Conservation (phyloP, 2,888 invertebrate species). For the Eustalomyia histrio region DNA sequence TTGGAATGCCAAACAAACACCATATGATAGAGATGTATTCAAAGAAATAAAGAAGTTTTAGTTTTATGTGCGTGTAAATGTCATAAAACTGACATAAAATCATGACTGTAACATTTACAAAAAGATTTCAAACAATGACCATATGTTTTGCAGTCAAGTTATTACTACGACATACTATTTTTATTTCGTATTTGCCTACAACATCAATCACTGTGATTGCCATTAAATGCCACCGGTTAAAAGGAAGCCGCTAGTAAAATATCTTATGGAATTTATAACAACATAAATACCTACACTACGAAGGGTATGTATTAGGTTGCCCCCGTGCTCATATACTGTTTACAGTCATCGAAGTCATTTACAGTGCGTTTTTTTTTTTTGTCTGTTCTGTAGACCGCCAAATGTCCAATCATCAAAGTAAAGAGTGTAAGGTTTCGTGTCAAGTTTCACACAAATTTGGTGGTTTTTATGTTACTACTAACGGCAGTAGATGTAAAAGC, state of each 20-base stretch:
- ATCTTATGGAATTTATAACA: slow-evolving; percentile 43
- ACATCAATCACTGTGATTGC: slow-evolving; percentile 64
- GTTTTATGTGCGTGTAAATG: slow-evolving; percentile 65
- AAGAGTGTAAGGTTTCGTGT: slow-evolving; percentile 29
- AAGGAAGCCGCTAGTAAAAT: slow-evolving; percentile 48
- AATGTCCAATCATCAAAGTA: slow-evolving; percentile 42
- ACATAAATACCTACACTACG: background rate
- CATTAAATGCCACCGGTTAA: slow-evolving; percentile 60
- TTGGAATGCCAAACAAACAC: background rate
- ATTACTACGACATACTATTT: slow-evolving; percentile 16
- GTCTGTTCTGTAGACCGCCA: slow-evolving; percentile 30
- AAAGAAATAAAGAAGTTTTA: slow-evolving; percentile 52
- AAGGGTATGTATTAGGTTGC: slow-evolving; percentile 9
- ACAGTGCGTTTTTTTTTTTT: slow-evolving; percentile 2
- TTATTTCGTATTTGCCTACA: slow-evolving; percentile 40
- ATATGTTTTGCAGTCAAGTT: background rate
- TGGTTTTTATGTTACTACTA: slow-evolving; percentile 35
- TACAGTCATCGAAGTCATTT: slow-evolving; percentile 39
- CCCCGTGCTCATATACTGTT: background rate
- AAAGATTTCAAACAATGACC: background rate
- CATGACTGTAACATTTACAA: slow-evolving; percentile 52
- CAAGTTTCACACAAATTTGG: slow-evolving; percentile 52
- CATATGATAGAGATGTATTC: slow-evolving; percentile 10
- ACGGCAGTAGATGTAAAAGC: slow-evolving; percentile 16
- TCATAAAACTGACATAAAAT: slow-evolving; percentile 63